phyloP scores from a whole-genome alignment of 2,113 vertebrate species.

The Microcebus ravelobensis region DNA sequence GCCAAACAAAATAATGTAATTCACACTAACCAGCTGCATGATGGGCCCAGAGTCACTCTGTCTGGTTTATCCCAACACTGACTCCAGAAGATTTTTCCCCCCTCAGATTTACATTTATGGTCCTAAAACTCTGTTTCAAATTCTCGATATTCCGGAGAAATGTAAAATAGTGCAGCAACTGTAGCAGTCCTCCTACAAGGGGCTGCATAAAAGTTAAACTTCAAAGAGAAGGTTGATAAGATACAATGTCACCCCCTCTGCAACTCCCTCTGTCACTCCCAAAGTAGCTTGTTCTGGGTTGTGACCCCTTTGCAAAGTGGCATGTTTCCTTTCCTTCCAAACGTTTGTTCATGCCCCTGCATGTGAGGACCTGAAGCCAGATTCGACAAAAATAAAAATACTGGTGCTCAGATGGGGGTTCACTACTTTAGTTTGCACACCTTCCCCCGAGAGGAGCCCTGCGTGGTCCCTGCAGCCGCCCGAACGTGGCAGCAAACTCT shows the following conservation, averaged over 20 bases:
- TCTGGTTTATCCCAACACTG: neutral
- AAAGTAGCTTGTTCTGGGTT: rapidly evolving
- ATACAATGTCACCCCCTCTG: rapidly evolving
- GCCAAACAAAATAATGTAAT: slow-evolving; percentile 4
- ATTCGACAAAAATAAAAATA: neutral
- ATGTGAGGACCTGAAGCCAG: neutral
- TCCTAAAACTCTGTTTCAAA: neutral
- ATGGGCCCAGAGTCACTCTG: neutral
- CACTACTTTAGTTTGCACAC: neutral
- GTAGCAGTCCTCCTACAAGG: neutral
- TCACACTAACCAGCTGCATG: neutral
- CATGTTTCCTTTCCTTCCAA: neutral
- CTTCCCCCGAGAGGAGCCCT: too few relatives aligned
- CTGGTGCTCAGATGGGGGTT: neutral
- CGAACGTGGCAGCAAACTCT: neutral
- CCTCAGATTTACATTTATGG: neutral
- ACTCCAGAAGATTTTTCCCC: neutral
- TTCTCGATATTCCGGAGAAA: neutral
- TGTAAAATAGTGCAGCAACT: neutral
- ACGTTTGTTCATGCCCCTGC: too few relatives aligned
- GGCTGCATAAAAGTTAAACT: rapidly evolving
- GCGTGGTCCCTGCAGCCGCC: rapidly evolving
- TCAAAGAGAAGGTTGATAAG: neutral
- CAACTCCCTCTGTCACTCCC: neutral
- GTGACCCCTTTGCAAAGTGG: neutral